Base-by-base conservation (phyloP, 1,140 invertebrate species). In the Coboldia fuscipes region DNA sequence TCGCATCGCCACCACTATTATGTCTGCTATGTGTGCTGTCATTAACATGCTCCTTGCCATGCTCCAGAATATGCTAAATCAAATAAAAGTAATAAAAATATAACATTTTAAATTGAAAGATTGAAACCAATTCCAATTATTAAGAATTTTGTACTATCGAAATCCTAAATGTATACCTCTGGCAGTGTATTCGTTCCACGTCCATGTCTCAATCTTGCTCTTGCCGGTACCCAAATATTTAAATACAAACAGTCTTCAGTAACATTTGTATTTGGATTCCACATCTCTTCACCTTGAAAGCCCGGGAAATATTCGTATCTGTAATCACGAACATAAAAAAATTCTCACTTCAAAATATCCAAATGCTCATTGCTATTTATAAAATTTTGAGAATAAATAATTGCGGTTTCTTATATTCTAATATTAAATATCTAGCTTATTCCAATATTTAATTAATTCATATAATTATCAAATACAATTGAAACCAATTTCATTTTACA, bases 241-340 rank as follows among this genome's bases (percentile, higher is more conserved):
- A 94, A 60, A 52, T 92, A 93, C 1, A 94, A 60, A 50, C 88
- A 94, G 52, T 94, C 88, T 61, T 94, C 88, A 9, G 80, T 84
- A 37, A 88, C 72, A 48, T 83, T 79, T 1, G 84, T 89, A 43
- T 88, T 89, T 1, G 84, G 81, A 56, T 90, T 92, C 88, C 86
- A 93, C 80, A 90, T 92, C 47, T 84, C 79, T 44, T 86, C 82
- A n/a, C 83, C 82, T 36, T 75, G 70, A 54, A 88, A 86, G 1
- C 79, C 82, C 0, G 78, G 78, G 42, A 86, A 88, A 47, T 82
- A 84, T 48, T 84, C 79, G 50, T 83, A 85, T 36, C 52, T 55
- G 36, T 16, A 34, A 38, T 20, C 10, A 13, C 4, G 8, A 24
- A 34, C 3, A 34, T 23, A 2, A 34, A 34, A 22, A 4, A 19